Evolutionary conservation across 2,113 vertebrate species (phyloP).

Genomic region (Brachyistius frenatus): DNA sequence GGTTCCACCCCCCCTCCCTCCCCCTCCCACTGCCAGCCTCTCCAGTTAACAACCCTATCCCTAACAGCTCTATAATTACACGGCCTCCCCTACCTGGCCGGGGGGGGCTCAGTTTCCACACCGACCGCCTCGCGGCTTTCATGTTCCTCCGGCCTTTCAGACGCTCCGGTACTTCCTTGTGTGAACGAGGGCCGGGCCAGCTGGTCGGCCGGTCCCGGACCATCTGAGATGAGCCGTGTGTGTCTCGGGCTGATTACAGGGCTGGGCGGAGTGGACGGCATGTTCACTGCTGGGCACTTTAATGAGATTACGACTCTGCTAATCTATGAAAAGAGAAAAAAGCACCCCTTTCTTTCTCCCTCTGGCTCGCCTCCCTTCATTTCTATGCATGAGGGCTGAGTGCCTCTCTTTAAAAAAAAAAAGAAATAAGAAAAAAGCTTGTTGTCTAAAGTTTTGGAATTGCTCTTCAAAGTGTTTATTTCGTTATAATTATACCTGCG

Average conservation of each 20-base stretch:
- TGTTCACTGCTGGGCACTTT: conserved; percentile 83
- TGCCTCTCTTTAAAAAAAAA: conserved; percentile 56
- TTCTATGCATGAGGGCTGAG: conserved; percentile 70
- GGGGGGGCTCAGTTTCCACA: conserved; percentile 73
- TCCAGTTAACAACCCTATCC: conserved; percentile 95
- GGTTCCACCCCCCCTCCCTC: no score
- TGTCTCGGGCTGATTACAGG: conserved; percentile 80
- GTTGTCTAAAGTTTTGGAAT: conserved; percentile 78
- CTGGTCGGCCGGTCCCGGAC: conserved; percentile 66
- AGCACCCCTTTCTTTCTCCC: conserved; percentile 59
- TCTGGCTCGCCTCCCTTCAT: conserved; percentile 60
- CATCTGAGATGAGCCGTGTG: conserved; percentile 76
- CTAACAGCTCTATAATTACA: conserved; percentile 94
- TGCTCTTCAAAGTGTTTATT: conserved; percentile 79
- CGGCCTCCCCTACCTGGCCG: conserved; percentile 73
- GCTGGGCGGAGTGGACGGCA: conserved; percentile 74
- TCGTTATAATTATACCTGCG: conserved; percentile 75
- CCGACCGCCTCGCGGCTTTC: conserved; percentile 73
- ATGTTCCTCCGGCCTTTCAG: conserved; percentile 67
- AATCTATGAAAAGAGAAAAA: conserved; percentile 85
- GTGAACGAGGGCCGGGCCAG: conserved; percentile 64
- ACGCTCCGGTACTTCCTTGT: conserved; percentile 41
- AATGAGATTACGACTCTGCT: conserved; percentile 84
- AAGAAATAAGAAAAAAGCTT: conserved; percentile 51
- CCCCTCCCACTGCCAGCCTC: conserved; percentile 69